phyloP scores from a whole-genome alignment of 2,113 vertebrate species.

The Chlorodrepanis virens region DNA sequence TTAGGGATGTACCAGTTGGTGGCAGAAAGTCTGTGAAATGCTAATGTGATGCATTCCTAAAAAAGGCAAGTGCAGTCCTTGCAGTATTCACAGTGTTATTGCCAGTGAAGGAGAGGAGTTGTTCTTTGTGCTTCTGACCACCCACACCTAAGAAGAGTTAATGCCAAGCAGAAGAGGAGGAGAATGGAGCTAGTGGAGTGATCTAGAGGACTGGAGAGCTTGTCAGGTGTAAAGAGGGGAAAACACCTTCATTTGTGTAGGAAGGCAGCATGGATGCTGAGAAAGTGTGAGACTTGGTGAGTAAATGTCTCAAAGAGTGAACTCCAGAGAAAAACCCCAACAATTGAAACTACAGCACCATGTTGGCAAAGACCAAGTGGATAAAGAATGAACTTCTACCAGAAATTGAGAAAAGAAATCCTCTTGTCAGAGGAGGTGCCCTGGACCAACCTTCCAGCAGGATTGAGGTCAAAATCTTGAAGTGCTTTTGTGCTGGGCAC shows the following conservation, averaged over 20 bases:
- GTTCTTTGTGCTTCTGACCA: not conserved
- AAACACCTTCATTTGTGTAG: not conserved
- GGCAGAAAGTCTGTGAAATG: constrained; percentile 30
- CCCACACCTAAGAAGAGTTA: not conserved
- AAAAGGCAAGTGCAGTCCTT: not conserved
- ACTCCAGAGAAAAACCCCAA: not conserved
- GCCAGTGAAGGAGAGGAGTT: not conserved
- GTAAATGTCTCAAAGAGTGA: not conserved
- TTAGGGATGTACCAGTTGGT: not conserved
- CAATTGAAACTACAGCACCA: not conserved
- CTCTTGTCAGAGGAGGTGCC: not conserved
- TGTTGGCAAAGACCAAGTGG: not conserved
- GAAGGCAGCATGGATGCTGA: not conserved
- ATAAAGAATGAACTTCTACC: not conserved
- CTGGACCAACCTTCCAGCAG: not conserved
- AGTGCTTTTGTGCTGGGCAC: not conserved
- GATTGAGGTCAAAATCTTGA: not conserved
- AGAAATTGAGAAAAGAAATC: not conserved
- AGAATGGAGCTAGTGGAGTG: not conserved
- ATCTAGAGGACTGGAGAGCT: not conserved
- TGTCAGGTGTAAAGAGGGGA: not conserved
- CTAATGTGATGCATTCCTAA: not conserved
- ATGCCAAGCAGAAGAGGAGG: not conserved
- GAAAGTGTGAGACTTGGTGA: not conserved
- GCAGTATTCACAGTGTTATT: not conserved